Base-by-base conservation (phyloP, 2,797 vertebrate genomes). In the Gallirallus australis region DNA sequence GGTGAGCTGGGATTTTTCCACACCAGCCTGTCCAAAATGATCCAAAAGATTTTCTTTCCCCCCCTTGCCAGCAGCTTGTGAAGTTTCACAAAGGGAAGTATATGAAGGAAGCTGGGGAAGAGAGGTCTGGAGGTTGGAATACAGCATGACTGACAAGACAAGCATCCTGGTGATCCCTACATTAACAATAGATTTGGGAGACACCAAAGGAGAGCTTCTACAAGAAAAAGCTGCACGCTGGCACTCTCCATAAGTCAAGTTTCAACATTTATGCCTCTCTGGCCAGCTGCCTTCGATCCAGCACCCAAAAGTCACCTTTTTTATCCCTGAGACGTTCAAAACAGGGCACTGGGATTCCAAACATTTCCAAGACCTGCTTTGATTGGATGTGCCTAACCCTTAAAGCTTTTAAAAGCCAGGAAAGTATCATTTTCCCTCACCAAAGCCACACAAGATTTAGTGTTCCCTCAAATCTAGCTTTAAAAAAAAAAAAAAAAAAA, bases 381-480 rank as follows among this genome's bases (percentile, higher is more conserved):
- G 40, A 59, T 7, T 4, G 21, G 42, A 30, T 6, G 91, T 87
- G 82, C 56, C 63, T 69, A 72, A 93, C 84, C 54, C 84, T 69
- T 35, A 65, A 64, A 75, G 70, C 57, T 39, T 54, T 50, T 25
- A 84, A 52, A 64, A 85, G 47, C 84, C 91, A 91, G 64, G 47
- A 37, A 85, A 73, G 42, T 48, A 89, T 87, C 70, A 30, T 53
- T 13, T 89, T 79, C 48, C 24, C 24, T 63, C 35, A 40, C 86
- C 76, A 80, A 92, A 91, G 71, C 93, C 94, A 87, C 68, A 76
- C 3, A 45, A 7, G 48, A 93, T 90, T 96, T 79, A 80, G 60
- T 50, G 81, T 79, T 92, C 91, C 68, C 78, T 80, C 57, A 73
- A 70, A 52, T 60, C 12, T 65, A 52, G 35, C 57, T 90, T 90